These are phyloP conservation scores for Myotis lucifugus DNA, from an alignment of 2,113 vertebrate species.

Conservation along the genomic window DNA sequence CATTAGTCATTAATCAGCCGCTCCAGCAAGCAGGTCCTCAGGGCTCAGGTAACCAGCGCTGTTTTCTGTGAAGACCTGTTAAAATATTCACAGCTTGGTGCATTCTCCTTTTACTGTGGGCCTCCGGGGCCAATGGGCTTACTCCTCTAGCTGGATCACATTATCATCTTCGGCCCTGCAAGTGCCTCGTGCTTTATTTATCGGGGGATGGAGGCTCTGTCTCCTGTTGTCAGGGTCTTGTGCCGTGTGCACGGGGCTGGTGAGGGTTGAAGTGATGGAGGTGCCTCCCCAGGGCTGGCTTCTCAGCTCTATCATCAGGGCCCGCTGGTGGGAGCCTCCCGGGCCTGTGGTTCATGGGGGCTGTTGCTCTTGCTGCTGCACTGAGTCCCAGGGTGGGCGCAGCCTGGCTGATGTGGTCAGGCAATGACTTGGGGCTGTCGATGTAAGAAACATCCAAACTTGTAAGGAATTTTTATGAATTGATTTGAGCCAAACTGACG, in stretches of 20 bases:
- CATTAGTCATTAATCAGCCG: rapidly evolving
- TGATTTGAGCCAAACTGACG: not conserved
- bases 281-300: not conserved
- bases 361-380: too few relatives aligned
- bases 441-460: not conserved
- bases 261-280: not conserved
- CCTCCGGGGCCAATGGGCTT: rapidly evolving
- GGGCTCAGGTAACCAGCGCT: not conserved
- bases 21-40: too few relatives aligned
- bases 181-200: not conserved
- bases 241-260: rapidly evolving
- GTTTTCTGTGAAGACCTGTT: not conserved
- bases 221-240: not conserved
- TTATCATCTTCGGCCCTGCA: not conserved
- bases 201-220: rapidly evolving
- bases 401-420: not conserved
- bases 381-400: not conserved
- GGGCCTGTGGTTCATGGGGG: rapidly evolving
- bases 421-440: not conserved
- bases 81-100: not conserved
- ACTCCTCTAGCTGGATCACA: not conserved
- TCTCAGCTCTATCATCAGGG: not conserved
- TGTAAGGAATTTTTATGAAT: not conserved
- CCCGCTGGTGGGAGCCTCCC: too few relatives aligned
- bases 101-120: not conserved